phyloP scores from a whole-genome alignment of 2,797 vertebrate species.

The Liparis tanakae region DNA sequence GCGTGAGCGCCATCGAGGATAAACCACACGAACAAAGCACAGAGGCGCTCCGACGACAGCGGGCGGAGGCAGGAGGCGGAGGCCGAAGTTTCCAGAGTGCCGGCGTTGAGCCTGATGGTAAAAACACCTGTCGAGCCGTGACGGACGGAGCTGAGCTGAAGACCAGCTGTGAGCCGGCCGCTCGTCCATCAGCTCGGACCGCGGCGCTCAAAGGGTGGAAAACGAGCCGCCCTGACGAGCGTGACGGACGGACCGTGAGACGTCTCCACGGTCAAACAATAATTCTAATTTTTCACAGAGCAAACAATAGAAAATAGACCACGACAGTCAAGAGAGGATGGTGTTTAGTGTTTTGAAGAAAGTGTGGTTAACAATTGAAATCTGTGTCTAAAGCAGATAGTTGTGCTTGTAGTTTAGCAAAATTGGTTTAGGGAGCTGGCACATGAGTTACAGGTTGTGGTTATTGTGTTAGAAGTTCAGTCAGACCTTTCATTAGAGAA shows the following conservation, averaged over 20 bases:
- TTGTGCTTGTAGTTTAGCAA: too few relatives aligned
- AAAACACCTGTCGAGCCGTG: conserved; percentile 65
- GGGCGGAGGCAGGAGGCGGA: too few relatives aligned
- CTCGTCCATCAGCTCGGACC: conserved; percentile 10
- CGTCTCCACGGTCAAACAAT: background rate
- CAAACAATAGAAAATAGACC: too few relatives aligned
- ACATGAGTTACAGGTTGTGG: too few relatives aligned
- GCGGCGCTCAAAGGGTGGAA: background rate
- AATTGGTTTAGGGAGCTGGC: too few relatives aligned
- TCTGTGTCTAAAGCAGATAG: too few relatives aligned
- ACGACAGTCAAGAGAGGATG: too few relatives aligned
- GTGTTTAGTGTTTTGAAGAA: too few relatives aligned
- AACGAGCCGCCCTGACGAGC: background rate
- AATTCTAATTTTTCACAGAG: too few relatives aligned
- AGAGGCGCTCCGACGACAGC: background rate
- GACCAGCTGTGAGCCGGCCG: conserved; percentile 38
- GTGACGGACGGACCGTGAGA: background rate
- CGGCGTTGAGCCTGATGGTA: conserved; percentile 54
- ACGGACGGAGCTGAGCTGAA: conserved; percentile 26
- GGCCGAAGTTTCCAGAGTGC: conserved; percentile 4
- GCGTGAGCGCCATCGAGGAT: background rate
- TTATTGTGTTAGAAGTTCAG: too few relatives aligned
- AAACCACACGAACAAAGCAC: background rate
- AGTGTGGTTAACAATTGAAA: too few relatives aligned
- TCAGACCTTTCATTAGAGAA: too few relatives aligned